A percentile compares a stretch with the other conserved stretches of the same genome.
Evolutionary conservation across 37 sponge, comb jelly and placozoan genomes (phyloP).

Genomic region (Hormiphora californensis): DNA sequence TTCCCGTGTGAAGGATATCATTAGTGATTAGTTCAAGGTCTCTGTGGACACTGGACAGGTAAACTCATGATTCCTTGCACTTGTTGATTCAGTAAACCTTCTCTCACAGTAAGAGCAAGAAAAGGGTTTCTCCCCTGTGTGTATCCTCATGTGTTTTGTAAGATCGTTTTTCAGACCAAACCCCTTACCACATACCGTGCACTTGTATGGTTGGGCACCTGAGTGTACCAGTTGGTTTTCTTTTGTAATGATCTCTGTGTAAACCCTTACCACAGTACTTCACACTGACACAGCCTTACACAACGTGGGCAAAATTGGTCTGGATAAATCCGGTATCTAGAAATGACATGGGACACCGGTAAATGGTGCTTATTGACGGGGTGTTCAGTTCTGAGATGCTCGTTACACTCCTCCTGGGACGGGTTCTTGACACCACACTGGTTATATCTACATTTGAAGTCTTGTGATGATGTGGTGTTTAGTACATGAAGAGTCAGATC

Average conservation of each 20-base stretch:
- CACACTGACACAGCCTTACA: background rate
- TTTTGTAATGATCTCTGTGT: background rate
- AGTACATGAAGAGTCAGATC: background rate
- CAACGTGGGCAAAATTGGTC: background rate
- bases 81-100: background rate
- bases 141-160: slow-evolving; percentile 23
- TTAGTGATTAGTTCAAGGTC: too few relatives aligned
- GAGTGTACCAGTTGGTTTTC: background rate
- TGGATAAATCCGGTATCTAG: background rate
- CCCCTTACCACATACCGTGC: slow-evolving; percentile 28
- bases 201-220: slow-evolving; percentile 6
- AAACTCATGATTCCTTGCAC: background rate
- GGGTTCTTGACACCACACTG: slow-evolving; percentile 22
- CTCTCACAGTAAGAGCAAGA: background rate
- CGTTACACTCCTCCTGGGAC: slow-evolving; percentile 12
- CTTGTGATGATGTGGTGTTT: too few relatives aligned
- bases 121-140: slow-evolving; percentile 36
- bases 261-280: slow-evolving; percentile 44
- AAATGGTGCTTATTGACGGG: background rate
- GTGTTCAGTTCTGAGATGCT: slow-evolving; percentile 40
- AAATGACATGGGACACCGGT: slow-evolving; percentile 32
- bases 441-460: slow-evolving; percentile 17
- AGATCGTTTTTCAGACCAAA: background rate
- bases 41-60: too few relatives aligned
- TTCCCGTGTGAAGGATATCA: too few relatives aligned